Conservation (phyloP, 2,888 invertebrate species). For the Mechanitis messenoides region DNA sequence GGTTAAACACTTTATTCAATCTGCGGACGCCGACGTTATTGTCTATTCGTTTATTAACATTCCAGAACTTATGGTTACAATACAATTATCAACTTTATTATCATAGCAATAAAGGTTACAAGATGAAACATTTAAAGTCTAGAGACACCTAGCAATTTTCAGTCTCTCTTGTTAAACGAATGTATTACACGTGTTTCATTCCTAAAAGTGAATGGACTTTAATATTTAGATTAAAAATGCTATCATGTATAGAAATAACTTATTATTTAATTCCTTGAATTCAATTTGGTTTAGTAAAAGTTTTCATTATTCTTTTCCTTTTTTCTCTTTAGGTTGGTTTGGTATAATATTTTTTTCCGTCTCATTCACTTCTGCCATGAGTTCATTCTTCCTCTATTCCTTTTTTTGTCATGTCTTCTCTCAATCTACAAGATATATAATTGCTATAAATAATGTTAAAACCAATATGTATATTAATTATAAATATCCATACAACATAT, state of each 20-base stretch:
- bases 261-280: too few relatives aligned
- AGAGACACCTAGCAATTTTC: constrained; percentile 22
- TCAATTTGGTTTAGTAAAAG: too few relatives aligned
- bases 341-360: too few relatives aligned
- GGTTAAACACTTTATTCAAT: constrained; percentile 68
- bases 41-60: constrained; percentile 50
- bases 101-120: constrained; percentile 33
- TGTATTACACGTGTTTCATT: constrained; percentile 1
- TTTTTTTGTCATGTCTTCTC: too few relatives aligned
- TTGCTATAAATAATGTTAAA: background rate
- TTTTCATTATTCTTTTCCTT: too few relatives aligned
- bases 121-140: constrained; percentile 15
- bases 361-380: too few relatives aligned
- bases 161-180: background rate
- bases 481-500: constrained; percentile 5
- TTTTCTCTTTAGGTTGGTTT: too few relatives aligned
- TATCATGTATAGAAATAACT: too few relatives aligned
- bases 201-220: background rate
- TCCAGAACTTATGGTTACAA: constrained; percentile 30
- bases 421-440: too few relatives aligned
- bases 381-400: too few relatives aligned
- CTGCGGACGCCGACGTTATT: constrained; percentile 62
- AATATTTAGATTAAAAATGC: too few relatives aligned
- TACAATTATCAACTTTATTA: constrained; percentile 40
- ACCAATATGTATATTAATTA: constrained; percentile 2